A percentile compares a stretch with the other conserved stretches of the same genome.
phyloP scores from a whole-genome alignment of 2,113 vertebrate species.

The Indicator indicator region DNA sequence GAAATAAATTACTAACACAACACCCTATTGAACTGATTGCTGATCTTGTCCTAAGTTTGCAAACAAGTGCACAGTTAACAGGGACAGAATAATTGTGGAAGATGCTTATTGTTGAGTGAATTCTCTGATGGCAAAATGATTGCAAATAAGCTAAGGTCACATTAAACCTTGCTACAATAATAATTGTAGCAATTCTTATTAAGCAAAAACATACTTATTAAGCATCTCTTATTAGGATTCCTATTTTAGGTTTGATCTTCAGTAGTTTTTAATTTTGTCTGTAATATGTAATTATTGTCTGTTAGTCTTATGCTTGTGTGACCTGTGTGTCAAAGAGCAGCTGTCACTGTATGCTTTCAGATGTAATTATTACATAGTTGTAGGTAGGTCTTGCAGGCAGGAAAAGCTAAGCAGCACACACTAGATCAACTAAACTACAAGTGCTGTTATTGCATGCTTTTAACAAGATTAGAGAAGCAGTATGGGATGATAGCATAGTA shows the following conservation, averaged over 20 bases:
- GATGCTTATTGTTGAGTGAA: neutral
- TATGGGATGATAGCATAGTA: neutral
- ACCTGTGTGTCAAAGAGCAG: constrained; percentile 43
- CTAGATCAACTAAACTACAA: neutral
- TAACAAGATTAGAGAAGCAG: neutral
- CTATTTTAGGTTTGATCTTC: neutral
- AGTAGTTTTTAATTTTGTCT: constrained; percentile 1
- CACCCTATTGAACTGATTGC: constrained; percentile 16
- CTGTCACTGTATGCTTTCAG: constrained; percentile 20
- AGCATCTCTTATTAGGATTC: neutral
- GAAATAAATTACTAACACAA: neutral
- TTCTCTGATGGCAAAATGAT: neutral
- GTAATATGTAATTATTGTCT: neutral
- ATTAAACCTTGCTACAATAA: constrained; percentile 25
- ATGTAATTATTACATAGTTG: constrained; percentile 13
- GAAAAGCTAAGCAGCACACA: neutral
- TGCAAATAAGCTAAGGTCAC: constrained; percentile 48
- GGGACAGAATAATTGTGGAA: neutral
- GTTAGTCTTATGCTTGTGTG: neutral
- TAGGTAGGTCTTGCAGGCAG: neutral
- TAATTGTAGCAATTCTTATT: constrained; percentile 40
- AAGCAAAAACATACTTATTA: constrained; percentile 5
- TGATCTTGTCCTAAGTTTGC: constrained; percentile 9
- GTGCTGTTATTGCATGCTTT: neutral
- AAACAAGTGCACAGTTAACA: neutral